Percentiles rank a stretch among this genome's conserved stretches.
These are phyloP conservation scores for Mellilla xanthometata DNA, from an alignment of 2,888 invertebrate genomes.

Conservation along the genomic window DNA sequence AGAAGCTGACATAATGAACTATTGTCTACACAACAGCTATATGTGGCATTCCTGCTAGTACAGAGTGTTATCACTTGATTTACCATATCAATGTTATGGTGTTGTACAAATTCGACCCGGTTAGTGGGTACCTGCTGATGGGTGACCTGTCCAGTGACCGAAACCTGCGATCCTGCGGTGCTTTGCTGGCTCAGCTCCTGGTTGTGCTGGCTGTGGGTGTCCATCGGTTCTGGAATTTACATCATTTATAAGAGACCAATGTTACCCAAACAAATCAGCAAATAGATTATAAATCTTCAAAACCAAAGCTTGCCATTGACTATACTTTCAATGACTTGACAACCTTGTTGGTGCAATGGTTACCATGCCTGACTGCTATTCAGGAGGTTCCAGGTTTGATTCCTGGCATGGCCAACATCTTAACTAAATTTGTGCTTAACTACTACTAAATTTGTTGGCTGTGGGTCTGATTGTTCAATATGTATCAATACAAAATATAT, in stretches of 20 bases:
- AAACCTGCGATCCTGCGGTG: constrained; percentile 55
- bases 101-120: constrained; percentile 80
- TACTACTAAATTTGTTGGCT: too few species aligned
- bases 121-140: constrained; percentile 81
- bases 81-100: constrained; percentile 83
- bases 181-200: constrained; percentile 39
- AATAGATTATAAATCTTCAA: too few species aligned
- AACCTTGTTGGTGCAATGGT: too few species aligned
- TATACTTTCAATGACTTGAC: too few species aligned
- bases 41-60: constrained; percentile 69
- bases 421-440: too few species aligned
- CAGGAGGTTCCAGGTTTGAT: too few species aligned
- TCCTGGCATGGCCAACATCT: too few species aligned
- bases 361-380: too few species aligned
- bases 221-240: constrained; percentile 72
- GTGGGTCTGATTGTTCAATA: too few species aligned
- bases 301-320: too few species aligned
- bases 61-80: constrained; percentile 69
- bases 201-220: constrained; percentile 71
- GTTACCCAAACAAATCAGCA: neutral
- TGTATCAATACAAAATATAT: too few species aligned
- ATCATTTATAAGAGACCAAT: too few species aligned
- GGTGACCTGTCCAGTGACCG: constrained; percentile 61
- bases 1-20: constrained; percentile 24
- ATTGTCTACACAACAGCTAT: constrained; percentile 52